These are phyloP conservation scores for Aphelocoma californica DNA, from an alignment of 2,797 vertebrate genomes.

Conservation along the genomic window DNA sequence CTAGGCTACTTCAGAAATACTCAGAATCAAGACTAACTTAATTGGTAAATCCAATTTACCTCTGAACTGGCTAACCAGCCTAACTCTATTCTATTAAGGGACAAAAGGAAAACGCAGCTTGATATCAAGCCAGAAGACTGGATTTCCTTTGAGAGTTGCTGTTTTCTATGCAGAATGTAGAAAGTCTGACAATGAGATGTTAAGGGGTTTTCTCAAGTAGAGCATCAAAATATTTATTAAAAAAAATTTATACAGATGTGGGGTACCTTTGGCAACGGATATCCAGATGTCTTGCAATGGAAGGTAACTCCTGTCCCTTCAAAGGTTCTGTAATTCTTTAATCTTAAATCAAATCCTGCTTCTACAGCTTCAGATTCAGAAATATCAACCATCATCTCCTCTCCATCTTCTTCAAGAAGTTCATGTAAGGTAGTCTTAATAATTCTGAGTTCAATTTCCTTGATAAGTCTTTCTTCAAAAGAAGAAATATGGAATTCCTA, in stretches of 20 bases:
- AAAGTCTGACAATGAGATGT: background rate
- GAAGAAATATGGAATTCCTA: conserved; percentile 96
- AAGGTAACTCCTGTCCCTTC: conserved; percentile 95
- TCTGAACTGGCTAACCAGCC: background rate
- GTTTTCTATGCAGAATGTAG: background rate
- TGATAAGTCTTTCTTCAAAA: conserved; percentile 94
- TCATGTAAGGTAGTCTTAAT: conserved; percentile 91
- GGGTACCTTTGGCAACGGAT: conserved; percentile 91
- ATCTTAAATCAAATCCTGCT: conserved; percentile 84
- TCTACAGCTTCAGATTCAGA: conserved; percentile 84
- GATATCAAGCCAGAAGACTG: background rate
- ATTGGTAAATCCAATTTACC: background rate
- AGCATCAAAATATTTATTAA: background rate
- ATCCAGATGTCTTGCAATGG: conserved; percentile 91
- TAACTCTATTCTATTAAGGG: background rate
- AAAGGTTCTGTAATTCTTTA: conserved; percentile 94
- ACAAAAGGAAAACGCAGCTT: background rate
- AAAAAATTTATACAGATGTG: background rate
- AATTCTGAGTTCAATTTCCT: conserved; percentile 94
- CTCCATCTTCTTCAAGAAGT: conserved; percentile 91
- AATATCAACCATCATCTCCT: conserved; percentile 85
- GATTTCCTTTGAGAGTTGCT: background rate
- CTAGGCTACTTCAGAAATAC: background rate
- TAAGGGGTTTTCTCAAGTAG: background rate
- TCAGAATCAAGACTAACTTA: background rate